A percentile compares a stretch with the other conserved stretches of the same genome.
Conservation (phyloP, 2,888 invertebrate genomes). For the Plagodis pulveraria region DNA sequence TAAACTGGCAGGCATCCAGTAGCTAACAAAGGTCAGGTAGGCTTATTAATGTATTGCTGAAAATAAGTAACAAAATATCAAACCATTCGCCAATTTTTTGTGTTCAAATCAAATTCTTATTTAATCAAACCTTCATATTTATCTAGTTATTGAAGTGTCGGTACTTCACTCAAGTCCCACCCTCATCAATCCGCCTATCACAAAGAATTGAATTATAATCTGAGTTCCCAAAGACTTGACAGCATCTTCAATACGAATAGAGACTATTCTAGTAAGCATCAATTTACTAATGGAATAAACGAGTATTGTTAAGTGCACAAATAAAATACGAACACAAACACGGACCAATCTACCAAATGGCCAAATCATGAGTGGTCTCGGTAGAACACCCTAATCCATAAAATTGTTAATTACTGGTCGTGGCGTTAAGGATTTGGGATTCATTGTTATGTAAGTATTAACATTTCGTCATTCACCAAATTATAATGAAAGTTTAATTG, state of each 20-base stretch:
- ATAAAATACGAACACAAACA: constrained; percentile 25
- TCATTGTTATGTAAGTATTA: constrained; percentile 51
- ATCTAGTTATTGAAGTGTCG: constrained; percentile 11
- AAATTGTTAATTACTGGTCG: constrained; percentile 40
- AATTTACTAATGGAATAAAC: constrained; percentile 16
- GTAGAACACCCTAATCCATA: constrained; percentile 37
- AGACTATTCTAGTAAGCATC: background rate
- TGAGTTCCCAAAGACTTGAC: background rate
- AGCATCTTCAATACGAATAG: constrained; percentile 2
- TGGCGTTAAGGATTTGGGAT: constrained; percentile 40
- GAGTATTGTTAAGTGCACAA: constrained; percentile 13
- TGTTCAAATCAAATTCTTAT: background rate
- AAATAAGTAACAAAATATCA: no score
- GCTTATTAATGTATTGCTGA: no score
- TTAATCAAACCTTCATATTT: constrained; percentile 11
- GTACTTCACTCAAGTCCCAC: constrained; percentile 18
- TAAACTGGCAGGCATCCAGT: no score
- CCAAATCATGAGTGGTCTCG: constrained; percentile 28
- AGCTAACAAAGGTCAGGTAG: background rate
- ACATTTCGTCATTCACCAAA: constrained; percentile 52
- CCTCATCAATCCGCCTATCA: constrained; percentile 21
- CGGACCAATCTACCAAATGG: constrained; percentile 18
- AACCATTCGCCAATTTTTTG: background rate
- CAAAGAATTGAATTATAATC: constrained; percentile 8
- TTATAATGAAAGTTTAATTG: constrained; percentile 65